Conservation (phyloP, 2,888 invertebrate species). For the Dryocosmus kuriphilus region DNA sequence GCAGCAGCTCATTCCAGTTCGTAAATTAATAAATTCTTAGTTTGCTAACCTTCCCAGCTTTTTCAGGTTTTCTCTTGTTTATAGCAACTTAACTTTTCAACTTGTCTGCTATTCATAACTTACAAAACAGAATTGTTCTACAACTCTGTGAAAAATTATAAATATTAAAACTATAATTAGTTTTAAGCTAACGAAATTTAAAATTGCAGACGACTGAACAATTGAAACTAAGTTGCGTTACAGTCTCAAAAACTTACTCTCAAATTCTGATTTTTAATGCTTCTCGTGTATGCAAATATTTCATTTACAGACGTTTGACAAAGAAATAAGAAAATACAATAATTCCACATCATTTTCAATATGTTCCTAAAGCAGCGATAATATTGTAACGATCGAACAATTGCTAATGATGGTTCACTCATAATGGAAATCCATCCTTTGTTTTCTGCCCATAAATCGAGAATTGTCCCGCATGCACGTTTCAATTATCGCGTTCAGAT, state of each 20-base stretch:
- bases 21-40: no score
- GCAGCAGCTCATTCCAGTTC: no score
- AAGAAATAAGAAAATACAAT: background rate
- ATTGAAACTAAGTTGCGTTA: no score
- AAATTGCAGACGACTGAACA: no score
- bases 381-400: constrained; percentile 4
- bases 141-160: background rate
- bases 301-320: background rate
- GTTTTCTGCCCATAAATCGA: constrained; percentile 18
- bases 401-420: background rate
- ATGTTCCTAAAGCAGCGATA: background rate
- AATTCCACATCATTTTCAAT: constrained; percentile 3
- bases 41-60: no score
- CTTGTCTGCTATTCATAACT: background rate
- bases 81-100: background rate
- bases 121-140: background rate
- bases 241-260: background rate
- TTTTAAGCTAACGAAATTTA: no score
- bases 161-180: background rate
- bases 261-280: background rate
- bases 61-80: no score
- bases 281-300: background rate
- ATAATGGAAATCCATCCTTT: constrained; percentile 20
- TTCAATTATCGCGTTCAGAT: constrained; percentile 20
- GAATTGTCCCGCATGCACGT: background rate